Percentiles rank a stretch among this genome's conserved stretches.
These are phyloP conservation scores for Thalassoma bifasciatum DNA, from an alignment of 2,113 vertebrate species.

Conservation along the genomic window DNA sequence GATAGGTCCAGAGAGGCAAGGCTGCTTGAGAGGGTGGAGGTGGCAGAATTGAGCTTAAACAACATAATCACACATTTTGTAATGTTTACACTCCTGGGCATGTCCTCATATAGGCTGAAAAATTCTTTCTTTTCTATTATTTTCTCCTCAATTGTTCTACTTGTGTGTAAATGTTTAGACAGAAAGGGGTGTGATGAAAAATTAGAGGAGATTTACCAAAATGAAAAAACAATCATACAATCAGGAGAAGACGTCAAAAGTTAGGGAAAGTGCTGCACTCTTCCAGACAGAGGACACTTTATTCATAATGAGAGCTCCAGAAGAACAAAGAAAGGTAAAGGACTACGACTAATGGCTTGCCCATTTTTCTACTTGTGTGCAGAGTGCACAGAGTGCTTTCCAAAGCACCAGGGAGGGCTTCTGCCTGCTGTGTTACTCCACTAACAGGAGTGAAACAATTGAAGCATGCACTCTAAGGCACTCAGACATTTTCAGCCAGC, in stretches of 20 bases:
- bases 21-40: background rate
- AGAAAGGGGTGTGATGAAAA: constrained; percentile 1
- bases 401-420: constrained; percentile 61
- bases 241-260: background rate
- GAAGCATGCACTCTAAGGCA: constrained; percentile 61
- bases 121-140: constrained; percentile 12
- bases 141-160: constrained; percentile 18
- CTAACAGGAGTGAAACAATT: constrained; percentile 61
- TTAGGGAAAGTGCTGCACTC: background rate
- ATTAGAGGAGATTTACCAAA: constrained; percentile 24
- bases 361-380: constrained; percentile 21
- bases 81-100: background rate
- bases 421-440: constrained; percentile 45
- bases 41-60: constrained; percentile 29
- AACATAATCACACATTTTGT: constrained; percentile 30
- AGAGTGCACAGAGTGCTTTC: constrained; percentile 59
- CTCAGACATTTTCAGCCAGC: constrained; percentile 43
- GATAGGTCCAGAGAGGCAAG: constrained; percentile 31
- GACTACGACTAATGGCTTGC: constrained; percentile 31
- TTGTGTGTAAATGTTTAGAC: background rate
- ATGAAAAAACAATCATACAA: background rate
- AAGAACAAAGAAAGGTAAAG: constrained; percentile 12
- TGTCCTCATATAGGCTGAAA: constrained; percentile 7
- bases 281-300: background rate
- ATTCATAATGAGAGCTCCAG: constrained; percentile 40